phyloP scores from a whole-genome alignment of 2,888 invertebrate genomes.

The Erebia epiphron region DNA sequence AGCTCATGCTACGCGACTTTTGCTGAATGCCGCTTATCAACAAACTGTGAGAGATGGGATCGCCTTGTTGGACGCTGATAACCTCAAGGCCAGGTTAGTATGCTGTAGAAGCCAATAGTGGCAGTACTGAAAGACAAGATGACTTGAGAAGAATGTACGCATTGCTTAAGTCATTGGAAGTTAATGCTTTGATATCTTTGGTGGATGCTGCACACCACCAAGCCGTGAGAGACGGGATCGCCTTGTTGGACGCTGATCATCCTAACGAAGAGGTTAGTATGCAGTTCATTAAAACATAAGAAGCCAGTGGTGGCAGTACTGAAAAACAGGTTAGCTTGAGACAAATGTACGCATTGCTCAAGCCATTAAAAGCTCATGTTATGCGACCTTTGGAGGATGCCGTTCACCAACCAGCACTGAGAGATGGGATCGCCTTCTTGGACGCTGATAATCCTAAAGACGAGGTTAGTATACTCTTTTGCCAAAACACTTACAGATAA shows the following conservation, averaged over 20 bases:
- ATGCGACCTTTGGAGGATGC: conserved; percentile 83
- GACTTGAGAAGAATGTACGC: conserved; percentile 94
- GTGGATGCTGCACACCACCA: conserved; percentile 80
- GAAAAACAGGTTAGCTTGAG: not conserved
- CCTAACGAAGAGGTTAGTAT: not conserved
- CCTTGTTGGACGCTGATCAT: too few relatives aligned
- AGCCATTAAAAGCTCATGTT: conserved; percentile 82
- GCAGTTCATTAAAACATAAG: not conserved
- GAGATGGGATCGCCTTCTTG: conserved; percentile 59
- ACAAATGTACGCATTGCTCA: conserved; percentile 67
- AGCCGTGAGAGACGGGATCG: conserved; percentile 52
- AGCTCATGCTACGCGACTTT: conserved; percentile 84
- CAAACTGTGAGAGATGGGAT: conserved; percentile 81
- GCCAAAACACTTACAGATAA: too few relatives aligned
- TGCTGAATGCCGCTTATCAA: conserved; percentile 80
- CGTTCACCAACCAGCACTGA: conserved; percentile 76
- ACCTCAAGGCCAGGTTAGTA: not conserved
- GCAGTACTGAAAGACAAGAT: conserved; percentile 73
- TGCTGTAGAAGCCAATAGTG: conserved; percentile 81
- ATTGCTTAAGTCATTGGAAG: conserved; percentile 90
- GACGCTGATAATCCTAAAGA: not conserved
- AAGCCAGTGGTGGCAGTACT: too few relatives aligned
- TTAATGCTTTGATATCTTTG: conserved; percentile 85
- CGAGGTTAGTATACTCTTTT: too few relatives aligned
- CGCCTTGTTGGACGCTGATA: conserved; percentile 35